phyloP scores from a whole-genome alignment of 2,888 invertebrate species.

The Morpho deidamia region DNA sequence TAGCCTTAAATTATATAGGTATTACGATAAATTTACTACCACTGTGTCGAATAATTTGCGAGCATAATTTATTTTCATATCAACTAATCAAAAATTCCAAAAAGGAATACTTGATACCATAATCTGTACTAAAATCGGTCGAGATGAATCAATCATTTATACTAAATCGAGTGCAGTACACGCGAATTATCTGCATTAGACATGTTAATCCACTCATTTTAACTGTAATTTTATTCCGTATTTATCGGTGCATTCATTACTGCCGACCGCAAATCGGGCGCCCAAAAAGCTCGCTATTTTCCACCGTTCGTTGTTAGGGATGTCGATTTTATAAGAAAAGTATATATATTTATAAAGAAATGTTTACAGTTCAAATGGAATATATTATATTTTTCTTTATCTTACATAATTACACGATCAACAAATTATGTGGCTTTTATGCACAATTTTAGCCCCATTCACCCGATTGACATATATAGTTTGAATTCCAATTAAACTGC shows the following conservation, averaged over 20 bases:
- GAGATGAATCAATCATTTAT: constrained; percentile 63
- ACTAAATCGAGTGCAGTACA: constrained; percentile 61
- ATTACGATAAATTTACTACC: too few species aligned
- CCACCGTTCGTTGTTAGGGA: constrained; percentile 38
- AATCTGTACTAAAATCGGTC: constrained; percentile 4
- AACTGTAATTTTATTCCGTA: constrained; percentile 79
- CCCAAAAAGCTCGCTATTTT: constrained; percentile 76
- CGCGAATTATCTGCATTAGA: constrained; percentile 77
- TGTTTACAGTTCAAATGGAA: too few species aligned
- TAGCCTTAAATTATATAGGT: too few species aligned
- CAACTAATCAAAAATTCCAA: constrained; percentile 13
- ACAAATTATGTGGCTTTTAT: too few species aligned
- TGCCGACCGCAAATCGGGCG: constrained; percentile 72
- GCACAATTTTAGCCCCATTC: too few species aligned
- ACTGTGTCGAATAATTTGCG: too few species aligned
- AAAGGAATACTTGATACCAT: constrained; percentile 26
- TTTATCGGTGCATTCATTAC: constrained; percentile 79
- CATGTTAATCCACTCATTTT: constrained; percentile 79
- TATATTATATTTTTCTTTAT: too few species aligned
- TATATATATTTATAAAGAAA: too few species aligned
- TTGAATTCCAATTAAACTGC: too few species aligned
- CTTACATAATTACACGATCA: too few species aligned
- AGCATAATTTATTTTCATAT: too few species aligned
- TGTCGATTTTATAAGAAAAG: constrained; percentile 4
- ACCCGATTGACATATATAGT: too few species aligned